phyloP scores from a whole-genome alignment of 2,113 vertebrate genomes.

The Suncus etruscus region DNA sequence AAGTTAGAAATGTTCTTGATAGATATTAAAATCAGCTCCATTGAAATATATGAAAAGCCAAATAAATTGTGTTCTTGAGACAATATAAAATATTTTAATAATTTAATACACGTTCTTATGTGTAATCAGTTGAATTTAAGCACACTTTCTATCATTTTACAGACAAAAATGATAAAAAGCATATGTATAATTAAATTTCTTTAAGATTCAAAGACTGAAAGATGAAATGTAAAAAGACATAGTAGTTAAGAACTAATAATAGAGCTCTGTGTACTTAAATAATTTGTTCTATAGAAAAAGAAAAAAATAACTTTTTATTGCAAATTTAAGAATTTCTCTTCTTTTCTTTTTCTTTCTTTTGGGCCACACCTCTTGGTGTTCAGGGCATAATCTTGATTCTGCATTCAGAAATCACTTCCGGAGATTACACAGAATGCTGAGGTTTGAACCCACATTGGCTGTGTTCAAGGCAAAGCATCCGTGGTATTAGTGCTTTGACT shows the following conservation, averaged over 20 bases:
- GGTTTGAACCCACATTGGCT: too few relatives aligned
- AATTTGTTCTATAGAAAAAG: not conserved
- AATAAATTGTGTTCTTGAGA: slow-evolving; percentile 10
- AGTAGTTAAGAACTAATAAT: not conserved
- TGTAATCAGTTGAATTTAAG: slow-evolving; percentile 9
- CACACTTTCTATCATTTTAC: not conserved
- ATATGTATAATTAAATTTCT: not conserved
- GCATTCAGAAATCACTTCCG: too few relatives aligned
- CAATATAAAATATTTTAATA: not conserved
- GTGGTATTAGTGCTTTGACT: too few relatives aligned
- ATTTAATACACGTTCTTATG: not conserved
- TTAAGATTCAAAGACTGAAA: not conserved
- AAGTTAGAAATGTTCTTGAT: not conserved
- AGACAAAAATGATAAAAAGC: not conserved
- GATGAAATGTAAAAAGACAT: not conserved
- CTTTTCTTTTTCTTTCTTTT: too few relatives aligned
- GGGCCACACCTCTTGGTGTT: too few relatives aligned
- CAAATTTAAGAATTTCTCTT: not conserved
- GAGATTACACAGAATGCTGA: too few relatives aligned
- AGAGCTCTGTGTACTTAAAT: not conserved
- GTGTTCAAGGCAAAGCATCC: too few relatives aligned
- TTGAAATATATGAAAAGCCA: not conserved
- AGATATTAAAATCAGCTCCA: not conserved
- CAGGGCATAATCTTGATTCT: too few relatives aligned
- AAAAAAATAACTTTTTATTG: not conserved